Base-by-base conservation (phyloP, 2,888 invertebrate genomes). In the Campaea margaritaria region DNA sequence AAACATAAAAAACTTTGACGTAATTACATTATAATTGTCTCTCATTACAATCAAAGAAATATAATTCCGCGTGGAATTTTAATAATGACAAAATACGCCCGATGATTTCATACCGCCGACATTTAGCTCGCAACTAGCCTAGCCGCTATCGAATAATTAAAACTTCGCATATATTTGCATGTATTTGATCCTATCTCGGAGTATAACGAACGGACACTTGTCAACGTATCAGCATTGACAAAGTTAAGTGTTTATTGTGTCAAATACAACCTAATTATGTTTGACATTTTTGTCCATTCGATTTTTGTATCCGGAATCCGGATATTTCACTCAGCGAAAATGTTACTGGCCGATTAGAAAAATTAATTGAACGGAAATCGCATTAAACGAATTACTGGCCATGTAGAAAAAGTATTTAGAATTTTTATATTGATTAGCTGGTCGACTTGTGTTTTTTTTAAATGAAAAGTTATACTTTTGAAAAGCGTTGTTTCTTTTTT, bases 141-240 rank as follows among this genome's bases (percentile, higher is more conserved):
- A 62, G 54, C 67, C 62, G 64, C 69, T 64, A 66, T 69, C 74
- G 64, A 72, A 72, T 74, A 75, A 80, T 79, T 79, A 79, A 75
- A 64, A 67, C 74, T 74, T 75, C 65, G 75, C 72, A 79, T 79
- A 79, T 65, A 79, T 77, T 80, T 69, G 67, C 78, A 78, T 80
- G 64, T 31, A 75, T 78, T 68, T 62, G 80, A 80, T 79, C 63
- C 60, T 73, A 80, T 79, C 79, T 64, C 53, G 58, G 42, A 62
- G 61, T 67, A 69, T 73, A 74, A 72, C 72, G 60, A 74, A 75
- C 72, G 69, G 62, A 72, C 51, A 67, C 66, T 75, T 75, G 71
- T 78, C 77, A 77, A 73, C 76, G 56, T 57, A 70, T 78, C 74
- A 73, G 64, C 70, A 64, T 65, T 63, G 43, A 64, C 58, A 53